phyloP scores from a whole-genome alignment of 2,888 invertebrate species.

The Drosophila quasianomalipes region DNA sequence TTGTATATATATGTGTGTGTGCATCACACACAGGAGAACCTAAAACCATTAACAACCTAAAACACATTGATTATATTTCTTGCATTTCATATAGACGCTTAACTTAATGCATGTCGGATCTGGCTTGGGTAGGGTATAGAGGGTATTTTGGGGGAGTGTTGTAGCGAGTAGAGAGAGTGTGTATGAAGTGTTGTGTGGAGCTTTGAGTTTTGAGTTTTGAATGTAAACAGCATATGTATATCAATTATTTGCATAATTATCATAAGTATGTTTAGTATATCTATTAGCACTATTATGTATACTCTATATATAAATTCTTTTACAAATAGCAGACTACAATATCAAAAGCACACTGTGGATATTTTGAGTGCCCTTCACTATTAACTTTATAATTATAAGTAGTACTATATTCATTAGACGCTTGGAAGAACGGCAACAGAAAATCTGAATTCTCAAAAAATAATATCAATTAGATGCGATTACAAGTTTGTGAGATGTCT shows the following conservation, averaged over 20 bases:
- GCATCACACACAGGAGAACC: slow-evolving; percentile 46
- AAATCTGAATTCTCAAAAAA: slow-evolving; percentile 53
- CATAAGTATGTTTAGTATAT: slow-evolving; percentile 53
- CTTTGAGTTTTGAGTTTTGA: slow-evolving; percentile 22
- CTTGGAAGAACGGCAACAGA: slow-evolving; percentile 72
- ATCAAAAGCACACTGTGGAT: slow-evolving; percentile 76
- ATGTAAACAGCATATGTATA: slow-evolving; percentile 35
- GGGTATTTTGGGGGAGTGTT: slow-evolving; percentile 8
- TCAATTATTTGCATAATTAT: slow-evolving; percentile 53
- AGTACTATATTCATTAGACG: slow-evolving; percentile 38
- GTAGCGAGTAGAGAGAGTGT: slow-evolving; percentile 10
- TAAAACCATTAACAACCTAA: slow-evolving; percentile 43
- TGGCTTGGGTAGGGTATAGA: slow-evolving; percentile 5
- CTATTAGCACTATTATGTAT: slow-evolving; percentile 50
- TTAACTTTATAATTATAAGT: slow-evolving; percentile 30
- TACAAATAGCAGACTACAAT: slow-evolving; percentile 78
- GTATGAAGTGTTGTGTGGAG: slow-evolving; percentile 21
- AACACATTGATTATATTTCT: slow-evolving; percentile 34
- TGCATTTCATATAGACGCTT: slow-evolving; percentile 59
- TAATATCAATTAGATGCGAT: slow-evolving; percentile 44
- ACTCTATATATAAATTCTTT: slow-evolving; percentile 72
- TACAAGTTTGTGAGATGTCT: slow-evolving; percentile 15
- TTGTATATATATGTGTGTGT: slow-evolving; percentile 7
- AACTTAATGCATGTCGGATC: slow-evolving; percentile 47
- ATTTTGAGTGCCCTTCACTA: slow-evolving; percentile 49